Conservation (phyloP, 2,888 invertebrate species). For the Carabus problematicus region DNA sequence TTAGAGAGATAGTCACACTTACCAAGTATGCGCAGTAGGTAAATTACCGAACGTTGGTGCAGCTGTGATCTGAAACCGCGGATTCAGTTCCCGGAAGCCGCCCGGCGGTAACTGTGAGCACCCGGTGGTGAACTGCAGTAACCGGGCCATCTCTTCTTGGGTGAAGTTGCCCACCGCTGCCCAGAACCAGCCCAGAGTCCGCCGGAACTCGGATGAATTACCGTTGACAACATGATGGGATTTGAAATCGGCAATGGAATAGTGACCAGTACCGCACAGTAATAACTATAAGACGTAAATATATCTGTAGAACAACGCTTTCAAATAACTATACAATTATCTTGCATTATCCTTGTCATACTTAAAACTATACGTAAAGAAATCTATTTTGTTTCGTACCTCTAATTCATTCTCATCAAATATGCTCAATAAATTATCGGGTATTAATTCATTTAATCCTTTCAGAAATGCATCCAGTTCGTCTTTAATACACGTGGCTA, state of each 20-base stretch:
- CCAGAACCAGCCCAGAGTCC: slow-evolving; percentile 91
- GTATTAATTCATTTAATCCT: slow-evolving; percentile 89
- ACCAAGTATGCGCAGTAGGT: slow-evolving; percentile 95
- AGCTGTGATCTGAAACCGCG: slow-evolving; percentile 90
- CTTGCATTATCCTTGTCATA: too few species aligned
- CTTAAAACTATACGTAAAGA: background rate
- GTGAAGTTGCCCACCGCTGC: slow-evolving; percentile 88
- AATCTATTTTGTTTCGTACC: slow-evolving; percentile 63
- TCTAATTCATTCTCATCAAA: slow-evolving; percentile 97
- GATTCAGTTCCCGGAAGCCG: slow-evolving; percentile 88
- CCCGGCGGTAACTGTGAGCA: slow-evolving; percentile 91
- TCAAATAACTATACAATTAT: background rate
- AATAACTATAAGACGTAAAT: slow-evolving; percentile 69
- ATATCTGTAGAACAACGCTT: background rate
- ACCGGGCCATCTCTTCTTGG: slow-evolving; percentile 89
- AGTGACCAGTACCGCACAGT: slow-evolving; percentile 92
- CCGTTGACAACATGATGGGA: slow-evolving; percentile 88
- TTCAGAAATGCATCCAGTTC: slow-evolving; percentile 90
- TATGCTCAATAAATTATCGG: slow-evolving; percentile 90
- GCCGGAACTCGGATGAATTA: slow-evolving; percentile 79
- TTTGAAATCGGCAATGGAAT: slow-evolving; percentile 88
- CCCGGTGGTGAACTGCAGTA: slow-evolving; percentile 92
- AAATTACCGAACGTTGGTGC: slow-evolving; percentile 89
- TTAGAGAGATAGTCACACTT: slow-evolving; percentile 47
- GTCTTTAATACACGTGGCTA: slow-evolving; percentile 80